phyloP scores from a whole-genome alignment of 2,888 invertebrate species.

The Euzophera pinguis region DNA sequence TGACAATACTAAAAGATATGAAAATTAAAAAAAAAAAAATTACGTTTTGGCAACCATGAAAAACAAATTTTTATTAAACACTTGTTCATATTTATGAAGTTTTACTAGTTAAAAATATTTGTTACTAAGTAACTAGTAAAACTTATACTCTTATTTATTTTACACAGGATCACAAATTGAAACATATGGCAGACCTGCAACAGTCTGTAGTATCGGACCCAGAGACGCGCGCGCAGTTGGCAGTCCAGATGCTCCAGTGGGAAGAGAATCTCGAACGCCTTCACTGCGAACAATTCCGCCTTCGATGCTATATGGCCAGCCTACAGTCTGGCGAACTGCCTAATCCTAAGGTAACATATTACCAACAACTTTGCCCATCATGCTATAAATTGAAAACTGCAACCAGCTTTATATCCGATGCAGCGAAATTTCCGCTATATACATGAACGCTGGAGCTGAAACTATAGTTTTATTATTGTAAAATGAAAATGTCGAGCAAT shows the following conservation, averaged over 20 bases:
- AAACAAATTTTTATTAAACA: too few relatives aligned
- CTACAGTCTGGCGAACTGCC: constrained; percentile 97
- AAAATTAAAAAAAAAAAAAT: too few relatives aligned
- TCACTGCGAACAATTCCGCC: constrained; percentile 97
- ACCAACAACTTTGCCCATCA: background rate
- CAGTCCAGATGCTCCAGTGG: constrained; percentile 96
- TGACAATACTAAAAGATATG: too few relatives aligned
- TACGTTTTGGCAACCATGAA: too few relatives aligned
- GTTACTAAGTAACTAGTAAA: too few relatives aligned
- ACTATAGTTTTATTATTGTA: constrained; percentile 2
- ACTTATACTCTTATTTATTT: too few relatives aligned
- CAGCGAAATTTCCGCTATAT: constrained; percentile 10
- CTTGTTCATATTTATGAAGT: background rate
- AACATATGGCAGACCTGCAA: constrained; percentile 99
- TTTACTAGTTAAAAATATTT: background rate
- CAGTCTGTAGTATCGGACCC: constrained; percentile 97
- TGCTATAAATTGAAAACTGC: constrained; percentile 4
- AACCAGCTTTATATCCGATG: constrained; percentile 2
- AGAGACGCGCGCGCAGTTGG: constrained; percentile 94
- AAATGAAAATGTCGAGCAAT: constrained; percentile 4
- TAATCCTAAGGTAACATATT: constrained; percentile 91
- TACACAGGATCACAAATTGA: constrained; percentile 94
- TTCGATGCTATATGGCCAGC: constrained; percentile 98
- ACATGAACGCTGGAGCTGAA: background rate
- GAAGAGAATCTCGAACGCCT: constrained; percentile 97